Evolutionary conservation across 1,140 invertebrate species (phyloP), one percentile per base, ranked within the genome.

Genomic region (Melipona quadrifasciata): DNA sequence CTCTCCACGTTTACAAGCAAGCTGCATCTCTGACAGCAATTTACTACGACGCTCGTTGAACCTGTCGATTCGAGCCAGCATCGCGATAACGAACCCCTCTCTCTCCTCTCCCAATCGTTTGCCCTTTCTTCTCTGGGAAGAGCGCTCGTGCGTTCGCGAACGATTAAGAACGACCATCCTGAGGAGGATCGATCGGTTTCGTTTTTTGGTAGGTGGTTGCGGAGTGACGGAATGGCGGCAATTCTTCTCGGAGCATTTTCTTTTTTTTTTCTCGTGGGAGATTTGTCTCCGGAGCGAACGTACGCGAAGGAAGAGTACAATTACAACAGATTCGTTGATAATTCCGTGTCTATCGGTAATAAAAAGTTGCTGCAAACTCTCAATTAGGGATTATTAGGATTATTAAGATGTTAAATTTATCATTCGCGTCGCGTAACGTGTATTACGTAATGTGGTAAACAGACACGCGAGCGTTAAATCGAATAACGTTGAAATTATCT

Each of bases 1-100:
- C 86, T 80, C 51, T 57, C 68, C 0, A 27, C 84, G 87, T 84
- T 80, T 81, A 78, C 75, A 79, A 70, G 57, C n/a, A 19, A 27
- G 34, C n/a, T n/a, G 61, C 72, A 79, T 79, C 67, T 53, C 51
- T 53, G 39, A 21, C 14, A 55, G 73, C 82, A 79, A 84, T 84
- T 84, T 71, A 79, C 74, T 24, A 19, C 21, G 75, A 55, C 24
- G 21, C 65, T 71, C 75, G 82, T 71, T 58, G 27, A 21, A 47
- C 51, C 39, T 78, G 58, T 78, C 82, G 82, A 75, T 75, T 51
- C 14, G n/a, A 65, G 19, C 34, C 8, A 16, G n/a, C 31, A 21
- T 27, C 34, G 6, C 16, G 24, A n/a, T 65, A 27, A 65, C 53
- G 24, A 21, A 8, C 16, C 31, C 51, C 51, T 21, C 31, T 10